phyloP scores from a whole-genome alignment of 2,888 invertebrate genomes.

The Drosophila melanosoma region DNA sequence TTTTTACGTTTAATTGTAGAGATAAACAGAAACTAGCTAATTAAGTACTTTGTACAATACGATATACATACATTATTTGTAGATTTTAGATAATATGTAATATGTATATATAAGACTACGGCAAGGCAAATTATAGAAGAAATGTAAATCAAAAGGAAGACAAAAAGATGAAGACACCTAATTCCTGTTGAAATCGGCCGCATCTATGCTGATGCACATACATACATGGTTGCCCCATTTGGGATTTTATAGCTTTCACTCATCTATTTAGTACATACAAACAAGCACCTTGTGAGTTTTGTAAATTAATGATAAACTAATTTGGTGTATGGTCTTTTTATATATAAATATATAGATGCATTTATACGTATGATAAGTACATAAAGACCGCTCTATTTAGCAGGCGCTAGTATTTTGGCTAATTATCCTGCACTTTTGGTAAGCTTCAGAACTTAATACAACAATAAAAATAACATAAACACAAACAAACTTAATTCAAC shows the following conservation, averaged over 20 bases:
- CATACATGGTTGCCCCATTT: neutral
- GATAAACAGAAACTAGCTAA: slow-evolving; percentile 62
- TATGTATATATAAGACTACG: slow-evolving; percentile 57
- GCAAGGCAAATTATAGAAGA: slow-evolving; percentile 63
- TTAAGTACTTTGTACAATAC: slow-evolving; percentile 65
- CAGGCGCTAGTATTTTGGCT: slow-evolving; percentile 28
- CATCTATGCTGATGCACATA: slow-evolving; percentile 7
- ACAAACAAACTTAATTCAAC: slow-evolving; percentile 29
- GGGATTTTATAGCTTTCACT: slow-evolving; percentile 7
- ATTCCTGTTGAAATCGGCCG: slow-evolving; percentile 11
- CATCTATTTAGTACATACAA: slow-evolving; percentile 1
- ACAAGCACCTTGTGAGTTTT: slow-evolving; percentile 19
- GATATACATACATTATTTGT: slow-evolving; percentile 61
- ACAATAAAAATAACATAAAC: neutral
- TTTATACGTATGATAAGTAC: slow-evolving; percentile 24
- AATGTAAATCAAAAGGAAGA: slow-evolving; percentile 14
- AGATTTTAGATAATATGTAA: slow-evolving; percentile 46
- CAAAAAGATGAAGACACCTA: neutral
- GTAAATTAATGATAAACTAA: slow-evolving; percentile 30
- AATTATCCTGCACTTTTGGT: slow-evolving; percentile 24
- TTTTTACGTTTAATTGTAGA: slow-evolving; percentile 9
- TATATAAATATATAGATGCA: slow-evolving; percentile 12
- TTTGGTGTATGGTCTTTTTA: slow-evolving; percentile 12
- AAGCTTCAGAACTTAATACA: slow-evolving; percentile 22
- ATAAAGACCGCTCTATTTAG: slow-evolving; percentile 24